Evolutionary conservation across 1,140 invertebrate genomes (phyloP).

Genomic region (Acromyrmex charruanus): DNA sequence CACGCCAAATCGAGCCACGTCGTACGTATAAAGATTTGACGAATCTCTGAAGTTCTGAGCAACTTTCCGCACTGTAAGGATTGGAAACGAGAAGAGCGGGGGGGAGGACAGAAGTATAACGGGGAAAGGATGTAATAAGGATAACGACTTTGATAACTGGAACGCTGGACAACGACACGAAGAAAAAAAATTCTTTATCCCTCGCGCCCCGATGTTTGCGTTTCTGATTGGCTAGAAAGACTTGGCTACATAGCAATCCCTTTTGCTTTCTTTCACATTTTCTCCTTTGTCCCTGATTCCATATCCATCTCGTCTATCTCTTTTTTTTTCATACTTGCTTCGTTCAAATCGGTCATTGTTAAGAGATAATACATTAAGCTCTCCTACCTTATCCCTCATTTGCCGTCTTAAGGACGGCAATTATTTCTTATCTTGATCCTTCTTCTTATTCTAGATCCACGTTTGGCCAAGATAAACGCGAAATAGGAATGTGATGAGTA

Average conservation of each 20-base stretch:
- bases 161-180: constrained; percentile 42
- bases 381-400: not conserved
- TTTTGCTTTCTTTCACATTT: constrained; percentile 4
- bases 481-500: not conserved
- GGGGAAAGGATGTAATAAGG: not conserved
- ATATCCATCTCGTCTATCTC: not conserved
- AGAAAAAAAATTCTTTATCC: constrained; percentile 42
- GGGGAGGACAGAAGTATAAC: not conserved
- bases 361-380: constrained; percentile 36
- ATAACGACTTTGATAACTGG: constrained; percentile 75
- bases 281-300: not conserved
- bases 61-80: constrained; percentile 77
- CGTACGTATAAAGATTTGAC: constrained; percentile 73
- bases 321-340: not conserved
- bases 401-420: constrained; percentile 40
- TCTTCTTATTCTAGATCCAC: not conserved
- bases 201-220: constrained; percentile 76
- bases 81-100: not conserved
- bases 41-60: constrained; percentile 77
- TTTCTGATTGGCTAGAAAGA: constrained; percentile 76
- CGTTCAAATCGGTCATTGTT: constrained; percentile 27
- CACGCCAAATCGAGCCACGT: constrained; percentile 76
- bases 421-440: constrained; percentile 49
- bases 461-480: not conserved
- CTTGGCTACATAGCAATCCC: constrained; percentile 12